Base-by-base conservation (phyloP, 2,797 vertebrate genomes). In the Knipowitschia caucasica region DNA sequence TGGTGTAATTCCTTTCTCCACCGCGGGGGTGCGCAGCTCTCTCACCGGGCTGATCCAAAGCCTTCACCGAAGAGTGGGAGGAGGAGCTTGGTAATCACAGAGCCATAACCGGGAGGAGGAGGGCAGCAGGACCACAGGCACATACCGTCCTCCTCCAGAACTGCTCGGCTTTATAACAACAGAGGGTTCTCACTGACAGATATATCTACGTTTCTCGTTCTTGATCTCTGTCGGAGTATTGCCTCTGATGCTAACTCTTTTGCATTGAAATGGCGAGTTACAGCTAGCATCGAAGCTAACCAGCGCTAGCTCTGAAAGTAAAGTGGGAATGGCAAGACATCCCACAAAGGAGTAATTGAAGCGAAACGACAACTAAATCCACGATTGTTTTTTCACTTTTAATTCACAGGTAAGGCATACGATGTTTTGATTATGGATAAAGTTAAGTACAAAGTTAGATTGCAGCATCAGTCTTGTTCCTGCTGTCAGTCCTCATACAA, bases 261-360 rank as follows among this genome's bases (percentile, higher is more conserved):
- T n/a, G n/a, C n/a, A 23, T 45, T 57, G 70, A 20, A 21, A 82
- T 73, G 77, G 52, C 15, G 8, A 20, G 45, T 17, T 31, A 17
- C 21, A 56, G 76, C 64, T 77, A 75, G 67, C 73, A 53, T 56
- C 20, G 38, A 42, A 62, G 83, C 81, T 87, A 84, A 62, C 65
- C 3, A 2, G 2, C 18, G 68, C 64, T 82, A 80, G 71, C 77
- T 11, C 29, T 29, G 61, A 27, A 47, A 56, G 45, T 53, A 51
- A 62, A 59, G 31, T 29, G 36, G 73, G 62, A 60, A 87, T 86
- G 76, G 82, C 64, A 62, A 71, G 69, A 82, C 63, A 66, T 68
- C 50, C 15, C 53, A 52, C 36, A 23, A 61, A 30, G 24, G 53
- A 4, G 35, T 24, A 20, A 9, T 57, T 51, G n/a, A 52, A 62